Evolutionary conservation across 2,797 vertebrate species (phyloP).

Genomic region (Gallinago nigripennis): DNA sequence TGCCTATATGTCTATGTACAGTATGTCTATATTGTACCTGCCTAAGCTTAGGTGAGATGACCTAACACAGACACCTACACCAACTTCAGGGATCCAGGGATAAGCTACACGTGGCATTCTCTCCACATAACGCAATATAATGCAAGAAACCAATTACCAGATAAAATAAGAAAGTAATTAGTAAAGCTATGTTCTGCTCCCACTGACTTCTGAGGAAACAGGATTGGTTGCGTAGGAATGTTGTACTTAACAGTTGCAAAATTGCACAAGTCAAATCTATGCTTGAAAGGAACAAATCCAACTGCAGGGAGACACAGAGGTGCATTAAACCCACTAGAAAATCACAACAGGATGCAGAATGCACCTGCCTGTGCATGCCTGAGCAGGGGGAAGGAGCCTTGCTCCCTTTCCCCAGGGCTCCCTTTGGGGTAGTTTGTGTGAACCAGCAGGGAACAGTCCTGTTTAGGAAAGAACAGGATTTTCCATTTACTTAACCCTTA

Average conservation of each 20-base stretch:
- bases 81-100: neutral
- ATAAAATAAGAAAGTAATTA: slow-evolving; percentile 4
- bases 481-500: slow-evolving; percentile 43
- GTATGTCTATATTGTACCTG: neutral
- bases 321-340: slow-evolving; percentile 34
- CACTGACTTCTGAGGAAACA: slow-evolving; percentile 34
- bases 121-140: neutral
- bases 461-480: slow-evolving; percentile 29
- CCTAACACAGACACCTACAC: neutral
- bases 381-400: neutral
- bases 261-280: slow-evolving; percentile 3
- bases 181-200: neutral
- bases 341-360: slow-evolving; percentile 27
- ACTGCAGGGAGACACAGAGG: slow-evolving; percentile 13
- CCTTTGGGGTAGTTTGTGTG: slow-evolving; percentile 32
- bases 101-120: neutral
- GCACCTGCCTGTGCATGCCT: slow-evolving; percentile 19
- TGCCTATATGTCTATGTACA: too few species aligned
- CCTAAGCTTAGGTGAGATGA: neutral
- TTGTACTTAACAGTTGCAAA: neutral
- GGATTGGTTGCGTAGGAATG: neutral
- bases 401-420: neutral
- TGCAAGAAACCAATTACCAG: neutral
- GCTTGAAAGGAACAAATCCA: slow-evolving; percentile 3
- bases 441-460: slow-evolving; percentile 23